Conservation (phyloP, 2,888 invertebrate genomes). For the Drosophila eohydei region DNA sequence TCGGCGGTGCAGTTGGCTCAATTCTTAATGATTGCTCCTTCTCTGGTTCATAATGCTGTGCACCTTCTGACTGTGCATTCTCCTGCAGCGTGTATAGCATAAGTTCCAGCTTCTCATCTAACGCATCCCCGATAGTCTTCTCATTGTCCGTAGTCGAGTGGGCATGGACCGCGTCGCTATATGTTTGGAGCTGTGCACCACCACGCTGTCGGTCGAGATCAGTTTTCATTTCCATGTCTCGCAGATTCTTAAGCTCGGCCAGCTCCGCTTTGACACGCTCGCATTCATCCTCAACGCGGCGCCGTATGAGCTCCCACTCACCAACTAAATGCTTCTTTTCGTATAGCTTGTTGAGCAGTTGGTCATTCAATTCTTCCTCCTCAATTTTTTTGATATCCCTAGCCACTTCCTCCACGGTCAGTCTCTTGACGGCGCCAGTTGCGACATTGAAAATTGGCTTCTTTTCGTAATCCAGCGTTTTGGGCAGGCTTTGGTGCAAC, state of each 20-base stretch:
- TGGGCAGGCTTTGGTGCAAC: neutral
- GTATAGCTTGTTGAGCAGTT: conserved; percentile 8
- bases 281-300: conserved; percentile 29
- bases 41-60: too few relatives aligned
- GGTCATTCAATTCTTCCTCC: neutral
- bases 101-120: conserved; percentile 24
- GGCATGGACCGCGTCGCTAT: too few relatives aligned
- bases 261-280: conserved; percentile 29
- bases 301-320: conserved; percentile 36
- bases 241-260: neutral
- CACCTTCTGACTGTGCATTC: neutral
- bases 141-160: neutral
- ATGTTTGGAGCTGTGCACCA: conserved; percentile 13
- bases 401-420: neutral
- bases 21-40: neutral
- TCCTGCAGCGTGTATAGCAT: conserved; percentile 34
- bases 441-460: neutral
- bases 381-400: conserved; percentile 6
- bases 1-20: conserved; percentile 13
- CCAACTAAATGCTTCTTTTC: conserved; percentile 20
- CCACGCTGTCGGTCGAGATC: conserved; percentile 17
- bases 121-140: conserved; percentile 13
- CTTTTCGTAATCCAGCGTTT: neutral
- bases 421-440: neutral
- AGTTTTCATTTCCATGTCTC: neutral